phyloP scores from a whole-genome alignment of 2,113 vertebrate genomes.

The Octodon degus region DNA sequence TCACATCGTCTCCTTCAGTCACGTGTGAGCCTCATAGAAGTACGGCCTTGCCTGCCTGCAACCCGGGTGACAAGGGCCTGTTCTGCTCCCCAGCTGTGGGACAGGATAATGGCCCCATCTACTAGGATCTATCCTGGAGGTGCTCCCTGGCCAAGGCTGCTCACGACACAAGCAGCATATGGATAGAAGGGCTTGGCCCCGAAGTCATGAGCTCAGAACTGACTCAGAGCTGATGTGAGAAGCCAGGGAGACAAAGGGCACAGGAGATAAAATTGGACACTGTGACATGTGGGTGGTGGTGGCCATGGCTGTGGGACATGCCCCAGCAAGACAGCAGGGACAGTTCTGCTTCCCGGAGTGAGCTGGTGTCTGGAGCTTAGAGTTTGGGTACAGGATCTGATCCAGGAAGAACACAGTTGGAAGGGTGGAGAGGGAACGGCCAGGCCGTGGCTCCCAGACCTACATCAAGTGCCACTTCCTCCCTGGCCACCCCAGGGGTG shows the following conservation, averaged over 20 bases:
- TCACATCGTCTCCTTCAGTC: background rate
- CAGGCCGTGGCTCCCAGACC: background rate
- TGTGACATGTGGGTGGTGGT: fast-evolving
- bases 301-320: too few species aligned
- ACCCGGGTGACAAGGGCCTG: background rate
- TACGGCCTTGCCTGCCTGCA: background rate
- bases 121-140: background rate
- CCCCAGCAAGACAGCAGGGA: background rate
- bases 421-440: background rate
- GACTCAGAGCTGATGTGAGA: background rate
- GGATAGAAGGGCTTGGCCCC: fast-evolving
- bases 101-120: background rate
- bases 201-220: background rate
- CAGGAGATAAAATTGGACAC: background rate
- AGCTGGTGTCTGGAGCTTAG: background rate
- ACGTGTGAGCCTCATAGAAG: background rate
- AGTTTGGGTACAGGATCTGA: background rate
- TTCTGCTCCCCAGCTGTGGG: background rate
- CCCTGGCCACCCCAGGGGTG: background rate
- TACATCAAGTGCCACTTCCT: background rate
- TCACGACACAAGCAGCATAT: too few species aligned
- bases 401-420: background rate
- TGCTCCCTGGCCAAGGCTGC: background rate
- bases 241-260: background rate
- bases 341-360: background rate